Base-by-base conservation (phyloP, 1,140 invertebrate species). In the Drosophila truncata region DNA sequence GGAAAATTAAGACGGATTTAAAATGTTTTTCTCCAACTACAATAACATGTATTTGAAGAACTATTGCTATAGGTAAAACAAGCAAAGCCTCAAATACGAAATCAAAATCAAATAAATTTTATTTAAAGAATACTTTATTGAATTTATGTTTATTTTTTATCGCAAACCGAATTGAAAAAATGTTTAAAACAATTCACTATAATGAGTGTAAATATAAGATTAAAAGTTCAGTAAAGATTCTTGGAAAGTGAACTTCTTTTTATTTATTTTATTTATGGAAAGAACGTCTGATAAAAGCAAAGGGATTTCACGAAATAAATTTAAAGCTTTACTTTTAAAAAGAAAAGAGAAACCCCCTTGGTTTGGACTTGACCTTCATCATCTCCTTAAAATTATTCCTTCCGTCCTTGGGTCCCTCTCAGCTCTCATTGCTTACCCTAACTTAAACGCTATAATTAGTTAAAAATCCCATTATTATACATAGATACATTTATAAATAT, bases 1-100 rank as follows among this genome's bases (percentile, higher is more conserved):
- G 2, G 6, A n/a, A 23, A 55, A 27, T 37, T 29, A 57, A 55
- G 20, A 27, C 5, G 46, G 9, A 6, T 7, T 35, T 8, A 76
- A 65, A 25, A 92, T 92, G 91, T 92, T 92, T 61, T 92, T 92
- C 57, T 86, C 91, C 3, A 92, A 92, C 58, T 92, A 91, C 55
- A 92, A 92, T 73, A 92, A 91, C 49, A 92, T 92, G 91, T 92
- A 92, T 54, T 73, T 92, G 50, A 92, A 92, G 52, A 92, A 90
- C 66, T 92, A 92, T 61, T 92, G 91, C 29, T 92, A 92, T 84
- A 87, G 91, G 91, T 92, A 90, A 88, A 64, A 35, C 6, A 25
- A 33, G 33, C 1, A 55, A n/a, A n/a, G 9, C 25, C 11, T 13
- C 14, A 11, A 6, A 23, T 10, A 39, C n/a, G n/a, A n/a, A n/a